Evolutionary conservation across 1,140 invertebrate genomes (phyloP), one percentile per base, ranked within the genome.

Genomic region (Holcopasites calliopsidis): DNA sequence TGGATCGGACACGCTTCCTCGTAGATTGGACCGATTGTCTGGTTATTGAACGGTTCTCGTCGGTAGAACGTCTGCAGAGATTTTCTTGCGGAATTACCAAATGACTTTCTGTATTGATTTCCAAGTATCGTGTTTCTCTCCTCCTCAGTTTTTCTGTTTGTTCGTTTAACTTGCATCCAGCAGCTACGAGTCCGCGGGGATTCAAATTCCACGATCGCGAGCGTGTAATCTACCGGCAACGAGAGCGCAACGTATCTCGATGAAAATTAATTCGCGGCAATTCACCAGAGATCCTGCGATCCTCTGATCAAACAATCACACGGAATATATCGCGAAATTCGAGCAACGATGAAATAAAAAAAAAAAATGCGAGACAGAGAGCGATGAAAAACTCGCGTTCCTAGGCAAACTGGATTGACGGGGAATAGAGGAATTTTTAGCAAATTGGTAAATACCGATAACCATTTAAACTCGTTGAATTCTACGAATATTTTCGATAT

Each of bases 211-310:
- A 73, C 61, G 60, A 66, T 55, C 71, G 47, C 38, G 58, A 58
- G 31, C 47, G 58, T 38, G 71, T 72, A 65, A 66, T 65, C 61
- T 66, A 49, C 61, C 2, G 50, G 60, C 50, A 55, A 52, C 58
- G 71, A 44, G 47, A 31, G 47, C 47, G 26, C 57, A 23, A 49
- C 57, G 28, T 65, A 66, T 73, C 71, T 38, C 61, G 71, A 73
- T 73, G 61, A 73, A 73, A 73, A 73, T 73, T 73, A 73, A 73
- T 73, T 73, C 71, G 31, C 61, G 31, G 71, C 61, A 66, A 66
- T 73, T 73, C 70, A 64, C 47, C 69, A 31, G 57, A 50, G 69
- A 72, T 72, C 28, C 69, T n/a, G 58, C 38, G 69, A 72, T 72
- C 69, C 61, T 10, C 71, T 55, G 71, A 73, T 73, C 71, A 73